Evolutionary conservation across 1,140 invertebrate genomes (phyloP), one percentile per base, ranked within the genome.

Genomic region (Pseudoatta argentina): DNA sequence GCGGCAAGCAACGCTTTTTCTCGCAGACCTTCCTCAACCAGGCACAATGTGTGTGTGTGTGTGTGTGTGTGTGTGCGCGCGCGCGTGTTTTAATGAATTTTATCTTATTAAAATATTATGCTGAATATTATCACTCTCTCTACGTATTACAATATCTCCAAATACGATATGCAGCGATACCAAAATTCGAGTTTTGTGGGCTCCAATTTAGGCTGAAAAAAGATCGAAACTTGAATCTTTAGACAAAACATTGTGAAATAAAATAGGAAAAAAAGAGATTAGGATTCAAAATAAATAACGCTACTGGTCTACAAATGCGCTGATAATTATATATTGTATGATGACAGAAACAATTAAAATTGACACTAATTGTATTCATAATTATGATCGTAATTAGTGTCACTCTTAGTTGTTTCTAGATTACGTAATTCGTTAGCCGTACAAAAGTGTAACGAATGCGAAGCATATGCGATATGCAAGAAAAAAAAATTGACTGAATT

Each of bases 1-100:
- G 73, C 66, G 88, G 91, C 88, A 88, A 91, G 91, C 91, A 89
- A 88, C 91, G 75, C 64, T 63, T 86, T 83, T 83, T 89, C 77
- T 82, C 77, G 24, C 39, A 71, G 12, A 48, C 44, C 69, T 44
- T 83, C 34, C 14, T 30, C 53, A 59, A 75, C 61, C 44, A 63
- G 12, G 39, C 57, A 3, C 30, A n/a, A 21, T 30, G 71, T 72
- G 30, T 34, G 48, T 14, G 51, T 89, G 27, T 0, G 30, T 3
- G 30, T 6, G 48, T 16, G 51, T 86, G 27, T 1, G 27, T 27
- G 27, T 1, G 27, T 27, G 27, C 0, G 2, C 2, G 27, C 0
- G 27, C 2, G 27, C 0, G 27, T 30, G 27, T 30, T 82, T 89
- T 77, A 72, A 82, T 63, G 24, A 27, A 71, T 86, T 69, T 71